phyloP scores from a whole-genome alignment of 1,140 invertebrate species.

The Psilanteris sp. region DNA sequence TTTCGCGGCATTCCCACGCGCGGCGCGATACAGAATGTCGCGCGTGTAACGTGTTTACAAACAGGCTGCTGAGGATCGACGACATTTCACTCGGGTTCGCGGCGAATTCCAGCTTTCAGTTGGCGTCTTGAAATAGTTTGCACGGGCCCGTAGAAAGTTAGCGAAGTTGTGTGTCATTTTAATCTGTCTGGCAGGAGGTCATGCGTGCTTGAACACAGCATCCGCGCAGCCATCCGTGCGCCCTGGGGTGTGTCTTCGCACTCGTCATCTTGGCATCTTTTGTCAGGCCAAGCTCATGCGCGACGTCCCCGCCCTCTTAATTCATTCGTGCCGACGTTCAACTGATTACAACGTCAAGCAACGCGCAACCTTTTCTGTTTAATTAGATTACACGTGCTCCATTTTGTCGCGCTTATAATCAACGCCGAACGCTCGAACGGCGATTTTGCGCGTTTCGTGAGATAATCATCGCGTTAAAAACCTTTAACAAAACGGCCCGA shows the following conservation, averaged over 20 bases:
- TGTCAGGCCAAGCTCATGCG: conserved; percentile 53
- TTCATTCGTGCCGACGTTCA: conserved; percentile 50
- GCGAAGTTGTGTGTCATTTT: conserved; percentile 73
- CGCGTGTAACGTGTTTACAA: conserved; percentile 59
- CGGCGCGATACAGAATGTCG: conserved; percentile 44
- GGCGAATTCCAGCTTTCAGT: conserved; percentile 66
- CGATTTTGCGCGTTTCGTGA: too few relatives aligned
- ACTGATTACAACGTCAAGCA: conserved; percentile 53
- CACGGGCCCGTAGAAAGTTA: conserved; percentile 55
- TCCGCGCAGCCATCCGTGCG: conserved; percentile 70
- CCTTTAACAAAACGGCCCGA: too few relatives aligned
- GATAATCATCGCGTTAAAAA: too few relatives aligned
- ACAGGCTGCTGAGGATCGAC: conserved; percentile 57
- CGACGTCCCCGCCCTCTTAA: conserved; percentile 55
- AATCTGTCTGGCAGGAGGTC: conserved; percentile 77
- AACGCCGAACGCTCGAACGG: too few relatives aligned
- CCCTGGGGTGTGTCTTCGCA: conserved; percentile 68
- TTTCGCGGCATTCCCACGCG: conserved; percentile 31
- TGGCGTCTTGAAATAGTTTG: conserved; percentile 75
- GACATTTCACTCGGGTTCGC: conserved; percentile 58
- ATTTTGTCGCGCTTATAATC: conserved; percentile 32
- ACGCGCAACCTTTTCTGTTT: conserved; percentile 40
- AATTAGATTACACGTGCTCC: conserved; percentile 30
- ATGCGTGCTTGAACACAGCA: conserved; percentile 70
- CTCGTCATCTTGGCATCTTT: conserved; percentile 63